Percentiles rank a stretch among this genome's conserved stretches.
phyloP scores from a whole-genome alignment of 2,797 vertebrate genomes.

The Chloroceryle amazona region DNA sequence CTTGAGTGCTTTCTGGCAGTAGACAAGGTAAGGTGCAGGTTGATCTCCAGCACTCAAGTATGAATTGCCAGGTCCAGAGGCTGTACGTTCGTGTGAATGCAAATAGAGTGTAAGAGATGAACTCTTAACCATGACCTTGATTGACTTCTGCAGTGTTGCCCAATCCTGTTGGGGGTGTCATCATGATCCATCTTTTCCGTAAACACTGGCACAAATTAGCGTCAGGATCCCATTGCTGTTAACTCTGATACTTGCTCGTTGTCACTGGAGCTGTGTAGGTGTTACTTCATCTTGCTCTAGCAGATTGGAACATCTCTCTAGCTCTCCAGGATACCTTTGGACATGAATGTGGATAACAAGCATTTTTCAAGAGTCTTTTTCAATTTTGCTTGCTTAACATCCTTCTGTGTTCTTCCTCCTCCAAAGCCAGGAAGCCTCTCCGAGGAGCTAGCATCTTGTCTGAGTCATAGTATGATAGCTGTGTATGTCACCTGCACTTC shows the following conservation, averaged over 20 bases:
- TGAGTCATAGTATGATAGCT: constrained; percentile 36
- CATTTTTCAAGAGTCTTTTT: background rate
- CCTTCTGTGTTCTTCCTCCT: background rate
- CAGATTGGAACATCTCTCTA: background rate
- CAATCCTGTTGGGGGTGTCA: background rate
- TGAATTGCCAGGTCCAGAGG: background rate
- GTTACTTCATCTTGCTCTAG: background rate
- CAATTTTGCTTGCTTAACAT: background rate
- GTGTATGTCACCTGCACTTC: constrained; percentile 44
- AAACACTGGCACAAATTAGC: background rate
- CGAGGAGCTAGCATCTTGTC: background rate
- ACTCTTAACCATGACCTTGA: background rate
- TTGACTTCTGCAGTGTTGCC: background rate
- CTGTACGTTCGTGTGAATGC: background rate
- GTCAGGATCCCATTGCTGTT: background rate
- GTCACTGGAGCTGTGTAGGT: background rate
- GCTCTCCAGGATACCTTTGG: background rate
- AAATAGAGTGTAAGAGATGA: background rate
- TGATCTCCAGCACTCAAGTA: background rate
- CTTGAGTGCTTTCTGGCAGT: background rate
- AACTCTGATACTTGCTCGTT: background rate
- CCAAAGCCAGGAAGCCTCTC: background rate
- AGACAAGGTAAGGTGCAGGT: background rate
- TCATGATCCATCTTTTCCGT: background rate
- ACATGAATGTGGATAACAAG: background rate